Evolutionary conservation across 23 tunicate genomes (phyloP).

Genomic region (Clavelina lepadiformis): DNA sequence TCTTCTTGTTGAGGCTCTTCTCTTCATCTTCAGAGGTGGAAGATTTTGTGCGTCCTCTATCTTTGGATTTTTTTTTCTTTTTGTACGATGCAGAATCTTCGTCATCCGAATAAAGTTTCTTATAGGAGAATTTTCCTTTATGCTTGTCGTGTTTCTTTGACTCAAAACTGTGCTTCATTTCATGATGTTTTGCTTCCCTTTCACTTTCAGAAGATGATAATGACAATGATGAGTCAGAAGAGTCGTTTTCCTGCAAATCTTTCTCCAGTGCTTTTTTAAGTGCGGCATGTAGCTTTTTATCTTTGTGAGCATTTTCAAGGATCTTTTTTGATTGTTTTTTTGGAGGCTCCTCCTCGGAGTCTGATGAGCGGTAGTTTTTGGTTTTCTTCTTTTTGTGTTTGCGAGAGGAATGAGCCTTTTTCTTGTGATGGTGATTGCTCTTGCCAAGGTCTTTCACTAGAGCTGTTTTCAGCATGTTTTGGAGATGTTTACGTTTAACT

Average conservation of each 20-base stretch:
- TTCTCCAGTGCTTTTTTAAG: conserved; percentile 41
- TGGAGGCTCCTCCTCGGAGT: conserved; percentile 8
- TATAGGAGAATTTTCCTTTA: background rate
- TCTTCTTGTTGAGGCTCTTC: background rate
- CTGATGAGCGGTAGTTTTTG: background rate
- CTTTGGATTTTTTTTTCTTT: conserved; percentile 1
- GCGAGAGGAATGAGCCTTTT: background rate
- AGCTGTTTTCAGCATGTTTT: conserved; percentile 49
- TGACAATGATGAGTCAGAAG: background rate
- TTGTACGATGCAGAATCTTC: background rate
- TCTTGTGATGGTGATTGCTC: conserved; percentile 2
- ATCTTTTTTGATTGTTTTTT: conserved; percentile 23
- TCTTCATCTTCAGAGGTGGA: background rate
- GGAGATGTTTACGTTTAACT: conserved; percentile 61
- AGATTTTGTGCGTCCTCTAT: background rate
- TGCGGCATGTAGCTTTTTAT: conserved; percentile 38
- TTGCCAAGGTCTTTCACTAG: conserved; percentile 43
- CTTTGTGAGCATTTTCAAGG: conserved; percentile 19
- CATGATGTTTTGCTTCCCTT: background rate
- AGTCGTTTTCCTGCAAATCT: conserved; percentile 17
- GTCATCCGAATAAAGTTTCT: background rate
- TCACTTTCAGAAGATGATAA: conserved; percentile 10
- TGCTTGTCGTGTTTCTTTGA: background rate
- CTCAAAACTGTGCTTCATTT: background rate
- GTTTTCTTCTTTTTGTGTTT: conserved; percentile 5